Percentiles rank a stretch among this genome's conserved stretches.
These are phyloP conservation scores for Nowickia ferox DNA, from an alignment of 2,888 invertebrate species.

Conservation along the genomic window DNA sequence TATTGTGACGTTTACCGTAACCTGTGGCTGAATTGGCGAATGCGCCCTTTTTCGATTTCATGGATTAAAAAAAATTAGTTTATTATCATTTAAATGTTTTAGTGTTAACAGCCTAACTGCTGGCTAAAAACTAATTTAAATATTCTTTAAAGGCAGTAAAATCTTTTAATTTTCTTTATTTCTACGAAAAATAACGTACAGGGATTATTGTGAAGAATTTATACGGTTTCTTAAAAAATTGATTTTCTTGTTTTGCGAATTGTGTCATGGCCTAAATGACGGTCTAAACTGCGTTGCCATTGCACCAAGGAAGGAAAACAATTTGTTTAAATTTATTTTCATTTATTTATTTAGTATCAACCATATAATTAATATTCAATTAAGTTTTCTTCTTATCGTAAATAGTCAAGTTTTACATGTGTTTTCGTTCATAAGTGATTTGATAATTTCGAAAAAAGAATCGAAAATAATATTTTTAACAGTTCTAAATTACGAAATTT, in stretches of 20 bases:
- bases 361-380: constrained; percentile 4
- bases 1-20: constrained; percentile 76
- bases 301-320: neutral
- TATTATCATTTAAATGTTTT: neutral
- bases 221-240: constrained; percentile 53
- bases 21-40: constrained; percentile 79
- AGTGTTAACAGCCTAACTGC: constrained; percentile 22
- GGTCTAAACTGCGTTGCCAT: neutral
- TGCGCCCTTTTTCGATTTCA: constrained; percentile 78
- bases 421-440: too few species aligned
- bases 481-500: neutral
- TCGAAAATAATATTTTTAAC: neutral
- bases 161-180: neutral
- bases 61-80: constrained; percentile 3
- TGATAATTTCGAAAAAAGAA: too few species aligned
- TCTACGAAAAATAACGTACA: neutral
- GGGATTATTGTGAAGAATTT: constrained; percentile 14
- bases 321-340: neutral
- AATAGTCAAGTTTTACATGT: too few species aligned
- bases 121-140: constrained; percentile 50
- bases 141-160: neutral
- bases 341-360: neutral
- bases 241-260: constrained; percentile 43
- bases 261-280: constrained; percentile 15
- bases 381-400: too few species aligned